Base-by-base conservation (phyloP, 2,113 vertebrate species). In the Trematocara zebra region DNA sequence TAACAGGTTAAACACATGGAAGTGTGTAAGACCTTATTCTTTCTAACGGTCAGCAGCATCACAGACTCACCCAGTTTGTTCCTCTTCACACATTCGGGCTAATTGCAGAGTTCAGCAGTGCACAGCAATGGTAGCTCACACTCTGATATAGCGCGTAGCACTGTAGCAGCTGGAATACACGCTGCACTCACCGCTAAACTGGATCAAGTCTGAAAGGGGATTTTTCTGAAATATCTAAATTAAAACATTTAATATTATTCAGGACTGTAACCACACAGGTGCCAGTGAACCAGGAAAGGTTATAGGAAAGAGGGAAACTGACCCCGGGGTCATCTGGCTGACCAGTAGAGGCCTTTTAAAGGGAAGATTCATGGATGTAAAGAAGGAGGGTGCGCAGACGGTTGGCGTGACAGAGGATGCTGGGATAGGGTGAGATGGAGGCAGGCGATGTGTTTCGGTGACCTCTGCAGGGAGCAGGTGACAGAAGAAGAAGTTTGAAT, bases 181-280 rank as follows among this genome's bases (percentile, higher is more conserved):
- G 6, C 18, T 40, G 18, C n/a, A 0, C 35, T 67, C 11, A 20
- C 61, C 0, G 7, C 35, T 0, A 40, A 20, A 23, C n/a, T 69
- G 11, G 3, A 8, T 4, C 18, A 52, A 20, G 35, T 20, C 33
- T 67, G 61, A 20, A 40, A 37, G 35, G 18, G 11, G 35, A 67
- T 26, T 26, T 72, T 72, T 72, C 64, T 72, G n/a, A 44, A 61
- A 17, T 61, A 33, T 17, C 57, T 31, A 2, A 33, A 72, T 42
- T 9, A 72, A 72, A 72, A 26, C 37, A 10, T 23, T 23, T 23
- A 3, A 23, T 23, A 23, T 23, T 23, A 23, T 26, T 14, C 20
- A 15, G n/a, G 64, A 10, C 1, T 72, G n/a, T 26, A 72, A 2
- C 20, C n/a, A 69, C 37, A 23, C 64, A 14, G 64, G 20, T 69